These are phyloP conservation scores for Lepidocyrtinus sp. DNA, from an alignment of 2,888 invertebrate species.

Conservation along the genomic window DNA sequence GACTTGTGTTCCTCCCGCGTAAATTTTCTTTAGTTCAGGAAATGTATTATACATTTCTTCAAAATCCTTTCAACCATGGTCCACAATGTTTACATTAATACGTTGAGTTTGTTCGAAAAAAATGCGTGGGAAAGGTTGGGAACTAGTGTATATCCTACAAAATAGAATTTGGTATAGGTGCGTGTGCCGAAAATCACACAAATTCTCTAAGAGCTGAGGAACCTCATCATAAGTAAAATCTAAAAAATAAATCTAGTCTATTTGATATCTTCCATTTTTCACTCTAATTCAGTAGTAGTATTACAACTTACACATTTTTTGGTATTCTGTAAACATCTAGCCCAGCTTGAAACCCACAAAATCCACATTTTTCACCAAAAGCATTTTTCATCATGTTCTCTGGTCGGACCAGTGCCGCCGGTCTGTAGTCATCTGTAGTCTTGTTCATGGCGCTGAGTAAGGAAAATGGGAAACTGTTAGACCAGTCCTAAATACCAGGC, in stretches of 20 bases:
- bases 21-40: background rate
- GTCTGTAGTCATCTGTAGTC: no score
- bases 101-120: no score
- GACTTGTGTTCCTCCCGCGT: background rate
- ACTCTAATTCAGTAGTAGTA: background rate
- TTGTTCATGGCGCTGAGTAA: no score
- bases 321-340: background rate
- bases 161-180: background rate
- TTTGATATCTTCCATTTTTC: background rate
- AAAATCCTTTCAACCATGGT: background rate
- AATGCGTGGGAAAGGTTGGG: slow-evolving; percentile 8
- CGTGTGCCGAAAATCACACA: background rate
- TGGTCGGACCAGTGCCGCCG: background rate
- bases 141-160: background rate
- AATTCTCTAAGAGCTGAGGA: background rate
- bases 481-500: background rate
- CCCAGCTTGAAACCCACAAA: background rate
- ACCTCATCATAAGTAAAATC: background rate
- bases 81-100: background rate
- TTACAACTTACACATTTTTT: background rate
- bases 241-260: background rate
- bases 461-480: background rate
- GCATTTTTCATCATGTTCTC: background rate
- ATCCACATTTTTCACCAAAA: background rate
- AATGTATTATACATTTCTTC: background rate